Evolutionary conservation across 2,113 vertebrate genomes (phyloP).

Genomic region (Cyprinodon variegatus): DNA sequence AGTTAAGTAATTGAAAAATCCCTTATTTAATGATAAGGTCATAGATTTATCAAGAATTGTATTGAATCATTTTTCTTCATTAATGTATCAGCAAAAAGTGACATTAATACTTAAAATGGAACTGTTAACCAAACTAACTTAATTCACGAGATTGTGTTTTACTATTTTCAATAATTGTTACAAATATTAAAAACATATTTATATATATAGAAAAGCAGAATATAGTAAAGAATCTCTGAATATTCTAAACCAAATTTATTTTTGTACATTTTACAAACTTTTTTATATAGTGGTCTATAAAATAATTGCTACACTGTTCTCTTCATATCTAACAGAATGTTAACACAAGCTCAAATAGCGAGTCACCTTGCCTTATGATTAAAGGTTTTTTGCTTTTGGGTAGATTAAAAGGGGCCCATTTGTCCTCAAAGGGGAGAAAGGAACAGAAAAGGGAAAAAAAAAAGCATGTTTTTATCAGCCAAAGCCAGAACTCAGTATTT

Average conservation of each 20-base stretch:
- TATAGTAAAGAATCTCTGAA: no score
- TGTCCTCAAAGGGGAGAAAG: constrained; percentile 60
- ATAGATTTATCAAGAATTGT: constrained; percentile 34
- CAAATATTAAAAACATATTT: no score
- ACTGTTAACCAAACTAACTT: no score
- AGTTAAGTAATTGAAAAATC: constrained; percentile 27
- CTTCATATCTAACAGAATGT: constrained; percentile 21
- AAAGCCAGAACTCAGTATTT: constrained; percentile 68
- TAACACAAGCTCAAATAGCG: constrained; percentile 47
- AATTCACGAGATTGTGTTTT: no score
- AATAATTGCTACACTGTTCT: neutral
- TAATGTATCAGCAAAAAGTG: constrained; percentile 37
- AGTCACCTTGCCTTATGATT: constrained; percentile 77
- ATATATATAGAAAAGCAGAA: no score
- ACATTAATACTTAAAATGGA: neutral
- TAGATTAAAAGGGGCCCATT: constrained; percentile 54
- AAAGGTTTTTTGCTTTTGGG: constrained; percentile 66
- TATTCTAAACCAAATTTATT: no score
- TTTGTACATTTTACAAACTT: no score
- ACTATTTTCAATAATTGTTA: no score
- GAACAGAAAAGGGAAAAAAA: constrained; percentile 33
- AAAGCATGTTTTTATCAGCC: constrained; percentile 69
- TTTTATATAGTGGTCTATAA: no score
- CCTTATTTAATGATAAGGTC: constrained; percentile 55
- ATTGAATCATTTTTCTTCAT: constrained; percentile 39